Conservation (phyloP, 2,888 invertebrate species). For the Eristalis pertinax region DNA sequence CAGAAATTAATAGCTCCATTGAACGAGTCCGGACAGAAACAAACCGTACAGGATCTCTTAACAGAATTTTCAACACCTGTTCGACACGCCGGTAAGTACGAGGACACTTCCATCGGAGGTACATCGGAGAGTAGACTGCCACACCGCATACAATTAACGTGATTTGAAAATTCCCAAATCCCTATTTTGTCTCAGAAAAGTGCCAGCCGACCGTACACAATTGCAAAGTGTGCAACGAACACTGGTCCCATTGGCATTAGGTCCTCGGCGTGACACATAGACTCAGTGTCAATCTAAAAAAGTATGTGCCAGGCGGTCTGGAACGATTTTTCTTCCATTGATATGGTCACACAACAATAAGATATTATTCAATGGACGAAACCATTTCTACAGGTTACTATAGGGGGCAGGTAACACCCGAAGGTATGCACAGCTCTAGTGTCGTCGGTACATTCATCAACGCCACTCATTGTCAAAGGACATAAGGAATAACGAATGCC, state of each 20-base stretch:
- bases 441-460: constrained; percentile 64
- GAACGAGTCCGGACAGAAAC: constrained; percentile 79
- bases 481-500: constrained; percentile 40
- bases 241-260: constrained; percentile 27
- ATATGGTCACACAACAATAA: constrained; percentile 70
- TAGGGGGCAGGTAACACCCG: constrained; percentile 39
- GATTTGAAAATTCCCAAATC: constrained; percentile 63
- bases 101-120: neutral
- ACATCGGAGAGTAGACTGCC: constrained; percentile 9
- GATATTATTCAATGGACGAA: constrained; percentile 66
- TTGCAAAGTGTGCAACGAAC: constrained; percentile 53
- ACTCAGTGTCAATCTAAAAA: neutral
- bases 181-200: constrained; percentile 41
- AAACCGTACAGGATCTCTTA: constrained; percentile 79
- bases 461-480: constrained; percentile 67
- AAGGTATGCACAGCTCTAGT: neutral
- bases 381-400: constrained; percentile 21
- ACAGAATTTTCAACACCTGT: constrained; percentile 80
- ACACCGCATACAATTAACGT: constrained; percentile 67
- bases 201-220: constrained; percentile 42
- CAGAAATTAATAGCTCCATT: constrained; percentile 80
- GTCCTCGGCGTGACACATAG: constrained; percentile 1
- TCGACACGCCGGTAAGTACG: constrained; percentile 80
- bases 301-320: constrained; percentile 78
- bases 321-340: constrained; percentile 73